Conservation (phyloP, 2,113 vertebrate genomes). For the Phyllostomus discolor region DNA sequence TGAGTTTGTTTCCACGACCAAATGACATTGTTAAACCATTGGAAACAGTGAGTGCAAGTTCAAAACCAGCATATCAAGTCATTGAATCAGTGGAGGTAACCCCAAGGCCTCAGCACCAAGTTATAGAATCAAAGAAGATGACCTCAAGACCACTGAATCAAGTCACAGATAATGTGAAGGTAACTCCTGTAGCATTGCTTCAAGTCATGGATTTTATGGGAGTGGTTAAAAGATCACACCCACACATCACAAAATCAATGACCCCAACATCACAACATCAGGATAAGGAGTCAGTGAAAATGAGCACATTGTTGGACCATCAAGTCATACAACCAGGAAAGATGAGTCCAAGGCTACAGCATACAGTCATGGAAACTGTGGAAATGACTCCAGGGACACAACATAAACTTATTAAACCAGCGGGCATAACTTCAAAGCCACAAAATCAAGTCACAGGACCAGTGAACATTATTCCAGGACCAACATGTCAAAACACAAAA, state of each 20-base stretch:
- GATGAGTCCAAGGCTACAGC: background rate
- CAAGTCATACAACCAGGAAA: conserved; percentile 22
- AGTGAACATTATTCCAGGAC: background rate
- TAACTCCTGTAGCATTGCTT: conserved; percentile 50
- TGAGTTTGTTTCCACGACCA: background rate
- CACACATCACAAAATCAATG: background rate
- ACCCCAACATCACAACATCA: background rate
- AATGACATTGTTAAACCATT: conserved; percentile 25
- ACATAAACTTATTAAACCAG: background rate
- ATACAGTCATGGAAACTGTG: background rate
- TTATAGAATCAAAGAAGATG: background rate
- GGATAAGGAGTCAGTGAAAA: conserved; percentile 3
- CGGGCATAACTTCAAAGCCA: background rate
- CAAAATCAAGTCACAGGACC: conserved; percentile 31
- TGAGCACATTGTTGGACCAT: background rate
- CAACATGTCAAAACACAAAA: conserved; percentile 26
- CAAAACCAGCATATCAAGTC: background rate
- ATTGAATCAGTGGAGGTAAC: conserved; percentile 20
- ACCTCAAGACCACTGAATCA: background rate
- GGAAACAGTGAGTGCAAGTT: background rate
- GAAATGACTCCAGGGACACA: background rate
- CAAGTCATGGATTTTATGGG: conserved; percentile 44
- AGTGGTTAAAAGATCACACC: conserved; percentile 16
- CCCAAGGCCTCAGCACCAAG: background rate
- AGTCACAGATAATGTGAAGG: conserved; percentile 21